A percentile compares a stretch with the other conserved stretches of the same genome.
phyloP scores from a whole-genome alignment of 35 echinoderm and acorn worm genomes.

The Heliocidaris tuberculata region DNA sequence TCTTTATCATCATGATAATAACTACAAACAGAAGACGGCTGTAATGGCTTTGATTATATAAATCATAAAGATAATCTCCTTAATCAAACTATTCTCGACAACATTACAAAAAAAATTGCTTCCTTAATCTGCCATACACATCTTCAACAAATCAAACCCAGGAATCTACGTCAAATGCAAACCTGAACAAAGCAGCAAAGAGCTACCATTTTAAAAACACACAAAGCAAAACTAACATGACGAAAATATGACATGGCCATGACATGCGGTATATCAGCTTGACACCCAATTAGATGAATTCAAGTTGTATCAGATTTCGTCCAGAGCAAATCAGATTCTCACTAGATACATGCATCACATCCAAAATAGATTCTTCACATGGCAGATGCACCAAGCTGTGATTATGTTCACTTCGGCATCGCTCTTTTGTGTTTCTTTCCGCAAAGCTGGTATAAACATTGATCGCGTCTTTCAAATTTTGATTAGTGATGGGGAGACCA shows the following conservation, averaged over 20 bases:
- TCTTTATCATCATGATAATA: background rate
- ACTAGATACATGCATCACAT: background rate
- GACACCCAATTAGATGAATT: background rate
- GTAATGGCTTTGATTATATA: no score
- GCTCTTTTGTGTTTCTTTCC: background rate
- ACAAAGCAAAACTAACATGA: no score
- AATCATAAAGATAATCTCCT: background rate
- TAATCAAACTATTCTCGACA: background rate
- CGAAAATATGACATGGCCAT: background rate
- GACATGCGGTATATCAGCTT: background rate
- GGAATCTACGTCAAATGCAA: background rate
- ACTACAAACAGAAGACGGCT: no score
- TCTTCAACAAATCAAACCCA: background rate
- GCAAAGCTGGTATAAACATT: background rate
- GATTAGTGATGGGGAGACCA: no score
- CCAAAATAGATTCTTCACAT: background rate
- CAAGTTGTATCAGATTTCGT: background rate
- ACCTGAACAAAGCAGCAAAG: background rate
- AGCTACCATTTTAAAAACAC: background rate
- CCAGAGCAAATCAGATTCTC: background rate
- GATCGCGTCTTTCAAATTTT: background rate
- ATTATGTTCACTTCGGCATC: background rate
- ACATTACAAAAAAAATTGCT: no score
- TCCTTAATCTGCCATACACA: no score
- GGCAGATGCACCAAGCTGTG: background rate